Evolutionary conservation across 1,140 invertebrate genomes (phyloP).

Genomic region (Drosophila watanabei): DNA sequence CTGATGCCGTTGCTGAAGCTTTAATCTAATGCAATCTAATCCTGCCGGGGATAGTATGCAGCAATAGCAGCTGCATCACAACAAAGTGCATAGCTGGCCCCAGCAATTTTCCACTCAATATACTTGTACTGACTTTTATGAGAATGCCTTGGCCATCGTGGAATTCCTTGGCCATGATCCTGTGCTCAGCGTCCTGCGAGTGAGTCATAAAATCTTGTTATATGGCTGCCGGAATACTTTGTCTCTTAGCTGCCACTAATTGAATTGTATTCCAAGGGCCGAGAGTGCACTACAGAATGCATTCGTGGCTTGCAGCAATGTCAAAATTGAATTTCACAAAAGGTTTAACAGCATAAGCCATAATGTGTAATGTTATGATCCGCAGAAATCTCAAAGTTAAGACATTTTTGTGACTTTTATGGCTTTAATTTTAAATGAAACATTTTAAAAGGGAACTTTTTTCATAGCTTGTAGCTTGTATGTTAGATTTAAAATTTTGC

Average conservation of each 20-base stretch:
- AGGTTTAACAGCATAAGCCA: slow-evolving; percentile 6
- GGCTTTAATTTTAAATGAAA: not conserved
- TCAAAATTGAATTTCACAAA: slow-evolving; percentile 22
- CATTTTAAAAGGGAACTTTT: not conserved
- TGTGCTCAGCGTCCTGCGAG: slow-evolving; percentile 15
- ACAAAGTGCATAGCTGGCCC: slow-evolving; percentile 53
- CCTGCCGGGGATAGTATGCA: not conserved
- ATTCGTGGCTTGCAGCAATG: slow-evolving; percentile 12
- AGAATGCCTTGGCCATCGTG: slow-evolving; percentile 22
- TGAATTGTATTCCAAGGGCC: slow-evolving; percentile 57
- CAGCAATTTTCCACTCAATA: slow-evolving; percentile 71
- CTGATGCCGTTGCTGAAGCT: slow-evolving; percentile 10
- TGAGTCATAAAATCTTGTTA: slow-evolving; percentile 69
- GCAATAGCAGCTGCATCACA: slow-evolving; percentile 34
- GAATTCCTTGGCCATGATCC: slow-evolving; percentile 27
- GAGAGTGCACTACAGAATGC: slow-evolving; percentile 27
- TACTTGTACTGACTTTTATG: slow-evolving; percentile 61
- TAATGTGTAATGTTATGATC: not conserved
- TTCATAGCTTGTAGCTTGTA: not conserved
- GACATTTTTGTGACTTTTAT: not conserved
- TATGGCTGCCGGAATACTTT: slow-evolving; percentile 56
- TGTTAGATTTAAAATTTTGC: not conserved
- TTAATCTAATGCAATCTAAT: slow-evolving; percentile 54
- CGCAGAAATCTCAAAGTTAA: not conserved
- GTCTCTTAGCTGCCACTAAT: slow-evolving; percentile 55